Conservation (phyloP, 2,113 vertebrate genomes). For the Circaetus cinerascens region DNA sequence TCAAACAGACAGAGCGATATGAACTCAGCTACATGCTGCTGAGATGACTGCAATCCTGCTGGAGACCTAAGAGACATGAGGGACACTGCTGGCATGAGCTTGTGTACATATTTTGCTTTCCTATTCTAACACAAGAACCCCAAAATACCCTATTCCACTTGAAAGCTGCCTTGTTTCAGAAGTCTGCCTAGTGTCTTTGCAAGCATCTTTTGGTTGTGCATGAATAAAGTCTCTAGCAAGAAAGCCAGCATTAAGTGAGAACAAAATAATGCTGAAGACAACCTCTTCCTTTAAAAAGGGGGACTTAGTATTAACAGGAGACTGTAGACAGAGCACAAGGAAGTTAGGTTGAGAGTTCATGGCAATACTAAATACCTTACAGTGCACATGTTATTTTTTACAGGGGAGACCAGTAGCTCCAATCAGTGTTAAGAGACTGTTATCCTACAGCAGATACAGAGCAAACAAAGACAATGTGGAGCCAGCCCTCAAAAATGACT, state of each 20-base stretch:
- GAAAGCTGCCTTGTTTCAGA: neutral
- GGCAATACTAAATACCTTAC: neutral
- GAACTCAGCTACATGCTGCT: neutral
- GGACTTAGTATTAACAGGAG: neutral
- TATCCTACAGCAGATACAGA: neutral
- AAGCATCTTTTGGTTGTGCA: neutral
- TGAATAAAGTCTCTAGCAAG: neutral
- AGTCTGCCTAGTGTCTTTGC: neutral
- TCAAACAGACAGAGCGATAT: neutral
- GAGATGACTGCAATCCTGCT: neutral
- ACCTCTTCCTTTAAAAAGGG: neutral
- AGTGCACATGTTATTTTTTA: neutral
- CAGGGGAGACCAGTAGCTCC: neutral
- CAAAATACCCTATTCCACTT: neutral
- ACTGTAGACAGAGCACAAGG: neutral
- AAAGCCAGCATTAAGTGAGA: neutral
- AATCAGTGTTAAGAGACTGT: neutral
- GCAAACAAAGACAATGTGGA: neutral
- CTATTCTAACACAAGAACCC: neutral
- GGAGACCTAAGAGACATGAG: neutral
- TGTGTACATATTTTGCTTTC: neutral
- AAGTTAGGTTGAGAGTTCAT: neutral
- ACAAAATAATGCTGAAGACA: neutral
- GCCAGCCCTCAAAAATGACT: neutral
- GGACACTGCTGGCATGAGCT: neutral